Base-by-base conservation (phyloP, 2,888 invertebrate genomes). In the Ariolimax columbianus region DNA sequence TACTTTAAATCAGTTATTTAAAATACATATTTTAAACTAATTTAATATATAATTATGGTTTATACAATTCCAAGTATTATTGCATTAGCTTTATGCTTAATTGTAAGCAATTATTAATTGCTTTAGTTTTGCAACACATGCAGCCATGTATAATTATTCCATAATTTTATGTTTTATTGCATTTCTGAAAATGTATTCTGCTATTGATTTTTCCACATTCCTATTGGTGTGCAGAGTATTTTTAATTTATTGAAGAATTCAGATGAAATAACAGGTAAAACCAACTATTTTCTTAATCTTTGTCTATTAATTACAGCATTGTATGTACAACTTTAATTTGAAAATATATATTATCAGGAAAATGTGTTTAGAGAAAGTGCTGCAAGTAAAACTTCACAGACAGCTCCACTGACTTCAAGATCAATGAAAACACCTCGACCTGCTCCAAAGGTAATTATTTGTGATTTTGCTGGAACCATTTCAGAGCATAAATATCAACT, bases 381-480 rank as follows among this genome's bases (percentile, higher is more conserved):
- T 1, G 47, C 75, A 51, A 36, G 33, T 33, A 40, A 26, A 38
- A 33, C n/a, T 51, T 40, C 47, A 70, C 47, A 59, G 7, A 43
- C 77, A 47, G 30, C 26, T 26, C 77, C 77, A 3, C 23, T 85
- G 66, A 70, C 82, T 30, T 73, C 83, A 38, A 75, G 79, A 68
- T 43, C 63, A 47, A 40, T 73, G 9, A 81, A 36, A 36, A 81
- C 81, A 7, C 66, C 85, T 40, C 75, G 55, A 11, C 85, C 85
- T 30, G 77, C 36, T 33, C 85, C 85, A 77, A 85, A 85, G 68
- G 85, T 85, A 59, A 40, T 47, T 75, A 26, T 73, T 11, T 40
- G 7, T 63, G 17, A 14, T 40, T 77, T 14, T 36, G 9, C 26
- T 82, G 38, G 2, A 43, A 75, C 51, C 2, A 3, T n/a, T 43